Percentiles rank a stretch among this genome's conserved stretches.
phyloP scores from a whole-genome alignment of 2,113 vertebrate genomes.

The Vidua macroura region DNA sequence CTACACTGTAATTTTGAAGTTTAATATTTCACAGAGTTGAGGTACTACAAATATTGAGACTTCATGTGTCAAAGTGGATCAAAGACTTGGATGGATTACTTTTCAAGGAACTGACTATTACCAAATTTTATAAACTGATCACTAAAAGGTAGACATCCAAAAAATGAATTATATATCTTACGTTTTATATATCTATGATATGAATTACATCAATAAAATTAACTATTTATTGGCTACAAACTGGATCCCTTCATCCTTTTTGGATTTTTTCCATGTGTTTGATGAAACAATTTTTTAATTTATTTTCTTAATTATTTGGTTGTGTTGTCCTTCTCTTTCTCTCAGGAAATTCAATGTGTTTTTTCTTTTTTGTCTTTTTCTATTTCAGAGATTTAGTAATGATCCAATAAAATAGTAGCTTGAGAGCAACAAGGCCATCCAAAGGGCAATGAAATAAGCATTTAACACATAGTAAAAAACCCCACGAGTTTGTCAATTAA shows the following conservation, averaged over 20 bases:
- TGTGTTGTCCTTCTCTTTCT: background rate
- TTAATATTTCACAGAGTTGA: background rate
- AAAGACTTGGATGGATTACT: background rate
- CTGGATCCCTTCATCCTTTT: background rate
- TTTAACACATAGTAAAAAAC: background rate
- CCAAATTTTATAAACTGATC: background rate
- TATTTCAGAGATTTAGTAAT: background rate
- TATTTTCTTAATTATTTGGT: background rate
- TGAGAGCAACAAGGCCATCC: background rate
- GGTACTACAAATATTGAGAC: background rate
- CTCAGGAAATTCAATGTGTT: accelerated
- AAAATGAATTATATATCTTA: background rate
- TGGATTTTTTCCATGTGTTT: background rate
- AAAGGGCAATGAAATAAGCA: background rate
- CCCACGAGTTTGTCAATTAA: accelerated
- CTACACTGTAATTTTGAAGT: background rate
- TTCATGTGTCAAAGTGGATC: background rate
- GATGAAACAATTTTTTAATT: background rate
- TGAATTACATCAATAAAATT: background rate
- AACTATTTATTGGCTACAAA: background rate
- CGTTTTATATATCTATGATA: background rate
- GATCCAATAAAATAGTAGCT: background rate
- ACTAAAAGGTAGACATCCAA: background rate
- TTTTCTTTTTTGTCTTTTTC: background rate
- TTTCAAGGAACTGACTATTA: background rate